Evolutionary conservation across 2,113 vertebrate genomes (phyloP), one percentile per base, ranked within the genome.

Genomic region (Coracopsis vasa): DNA sequence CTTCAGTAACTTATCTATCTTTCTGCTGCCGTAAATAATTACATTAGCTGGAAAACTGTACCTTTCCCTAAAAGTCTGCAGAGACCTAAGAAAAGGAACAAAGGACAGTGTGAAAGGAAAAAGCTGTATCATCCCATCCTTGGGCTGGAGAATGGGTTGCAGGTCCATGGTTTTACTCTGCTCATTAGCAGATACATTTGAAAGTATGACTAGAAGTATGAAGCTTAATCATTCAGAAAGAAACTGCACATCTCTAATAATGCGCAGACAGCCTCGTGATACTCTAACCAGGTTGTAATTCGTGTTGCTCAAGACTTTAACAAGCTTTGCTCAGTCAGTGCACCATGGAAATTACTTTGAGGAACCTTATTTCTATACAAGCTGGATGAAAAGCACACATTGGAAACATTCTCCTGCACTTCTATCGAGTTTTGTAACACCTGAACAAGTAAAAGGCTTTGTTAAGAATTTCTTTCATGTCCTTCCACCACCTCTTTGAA

Each of bases 251-350:
- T 80, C 77, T 65, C 7, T 50, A 66, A 83, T 73, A 89, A 90
- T 56, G 9, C 44, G 12, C 82, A 90, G 56, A 21, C 61, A 73
- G 33, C 69, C 65, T 51, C 2, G 3, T 53, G 72, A 92, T 71
- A 13, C 71, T 50, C 27, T 4, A 7, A 75, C 33, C 0, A 56
- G 61, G 53, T 1, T 75, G 83, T 15, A 91, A 90, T 48, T 80
- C 29, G 4, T 0, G 21, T 90, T 95, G 82, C 87, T 90, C 90
- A 89, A 97, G 91, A 88, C 47, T 72, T 70, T 6, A 81, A 44
- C 25, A 44, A 85, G 56, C 8, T 47, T 39, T 85, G 83, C 94
- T 90, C 39, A 65, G 47, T 93, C 92, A 96, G 95, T 72, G 25
- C 42, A 31, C 37, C 11, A 14, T 2, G 11, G 71, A 80, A 93